Evolutionary conservation across 2,888 invertebrate species (phyloP).

Genomic region (Sericinus montela): DNA sequence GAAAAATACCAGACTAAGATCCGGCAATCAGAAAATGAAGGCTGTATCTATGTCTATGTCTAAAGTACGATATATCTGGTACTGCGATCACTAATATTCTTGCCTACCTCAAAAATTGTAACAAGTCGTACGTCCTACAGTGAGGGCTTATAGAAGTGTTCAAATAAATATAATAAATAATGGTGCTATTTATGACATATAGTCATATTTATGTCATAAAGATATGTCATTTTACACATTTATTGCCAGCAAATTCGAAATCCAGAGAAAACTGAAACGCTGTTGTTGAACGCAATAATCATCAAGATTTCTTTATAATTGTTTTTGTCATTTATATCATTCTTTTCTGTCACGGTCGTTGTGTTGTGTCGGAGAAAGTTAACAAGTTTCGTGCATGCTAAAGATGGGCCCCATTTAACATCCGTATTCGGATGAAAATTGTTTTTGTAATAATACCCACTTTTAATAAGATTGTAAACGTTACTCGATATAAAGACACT

Average conservation of each 20-base stretch:
- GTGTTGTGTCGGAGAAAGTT: conserved; percentile 11
- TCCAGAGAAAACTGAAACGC: neutral
- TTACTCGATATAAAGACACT: neutral
- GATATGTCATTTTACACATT: too few species aligned
- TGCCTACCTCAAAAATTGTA: too few species aligned
- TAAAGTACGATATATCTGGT: too few species aligned
- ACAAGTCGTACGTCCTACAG: too few species aligned
- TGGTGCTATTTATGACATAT: neutral
- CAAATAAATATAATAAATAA: too few species aligned
- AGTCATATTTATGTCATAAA: neutral
- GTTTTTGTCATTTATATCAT: conserved; percentile 8
- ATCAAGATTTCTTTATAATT: conserved; percentile 11
- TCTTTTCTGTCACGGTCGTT: conserved; percentile 3
- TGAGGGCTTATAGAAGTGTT: too few species aligned
- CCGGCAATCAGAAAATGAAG: too few species aligned
- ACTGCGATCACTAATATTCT: too few species aligned
- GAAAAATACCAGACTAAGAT: too few species aligned
- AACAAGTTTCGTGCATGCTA: conserved; percentile 12
- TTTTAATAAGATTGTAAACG: neutral
- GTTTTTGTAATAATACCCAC: too few species aligned
- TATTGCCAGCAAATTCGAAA: too few species aligned
- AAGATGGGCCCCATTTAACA: conserved; percentile 1
- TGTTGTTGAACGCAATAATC: conserved; percentile 4
- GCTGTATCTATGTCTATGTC: too few species aligned
- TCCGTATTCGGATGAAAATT: neutral